Percentiles rank a stretch among this genome's conserved stretches.
Conservation (phyloP, 2,797 vertebrate genomes). For the Anableps anableps region DNA sequence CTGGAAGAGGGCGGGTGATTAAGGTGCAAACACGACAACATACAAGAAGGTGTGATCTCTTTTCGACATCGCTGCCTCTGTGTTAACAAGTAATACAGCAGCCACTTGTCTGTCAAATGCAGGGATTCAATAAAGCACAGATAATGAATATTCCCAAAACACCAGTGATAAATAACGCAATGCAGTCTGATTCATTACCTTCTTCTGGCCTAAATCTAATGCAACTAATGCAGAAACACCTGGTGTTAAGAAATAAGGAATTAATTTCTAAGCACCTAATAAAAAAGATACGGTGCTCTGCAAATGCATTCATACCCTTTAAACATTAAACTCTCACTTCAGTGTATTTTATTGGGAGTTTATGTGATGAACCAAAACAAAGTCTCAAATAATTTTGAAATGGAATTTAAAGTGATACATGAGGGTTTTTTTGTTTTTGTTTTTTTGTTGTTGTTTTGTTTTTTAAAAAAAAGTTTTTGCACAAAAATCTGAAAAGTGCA, state of each 20-base stretch:
- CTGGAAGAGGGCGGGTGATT: constrained; percentile 59
- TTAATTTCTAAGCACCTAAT: not conserved
- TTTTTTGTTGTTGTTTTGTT: no score
- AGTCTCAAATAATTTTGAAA: not conserved
- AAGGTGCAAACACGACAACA: constrained; percentile 74
- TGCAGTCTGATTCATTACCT: constrained; percentile 52
- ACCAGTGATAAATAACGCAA: constrained; percentile 61
- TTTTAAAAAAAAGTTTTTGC: not conserved
- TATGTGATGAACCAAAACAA: not conserved
- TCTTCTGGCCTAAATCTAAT: constrained; percentile 45
- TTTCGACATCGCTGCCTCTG: constrained; percentile 61
- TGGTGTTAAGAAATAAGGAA: not conserved
- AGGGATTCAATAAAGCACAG: constrained; percentile 66
- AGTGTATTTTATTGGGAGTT: not conserved
- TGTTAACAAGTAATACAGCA: constrained; percentile 65
- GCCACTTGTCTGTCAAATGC: constrained; percentile 67
- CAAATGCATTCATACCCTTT: not conserved
- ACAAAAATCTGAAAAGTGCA: not conserved
- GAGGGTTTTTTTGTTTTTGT: not conserved
- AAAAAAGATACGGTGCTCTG: not conserved
- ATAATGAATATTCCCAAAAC: constrained; percentile 73
- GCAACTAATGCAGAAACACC: constrained; percentile 6
- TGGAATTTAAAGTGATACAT: not conserved
- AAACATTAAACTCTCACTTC: not conserved
- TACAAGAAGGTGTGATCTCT: constrained; percentile 72